phyloP scores from a whole-genome alignment of 1,140 invertebrate species.

The Sminthurides bifidus region DNA sequence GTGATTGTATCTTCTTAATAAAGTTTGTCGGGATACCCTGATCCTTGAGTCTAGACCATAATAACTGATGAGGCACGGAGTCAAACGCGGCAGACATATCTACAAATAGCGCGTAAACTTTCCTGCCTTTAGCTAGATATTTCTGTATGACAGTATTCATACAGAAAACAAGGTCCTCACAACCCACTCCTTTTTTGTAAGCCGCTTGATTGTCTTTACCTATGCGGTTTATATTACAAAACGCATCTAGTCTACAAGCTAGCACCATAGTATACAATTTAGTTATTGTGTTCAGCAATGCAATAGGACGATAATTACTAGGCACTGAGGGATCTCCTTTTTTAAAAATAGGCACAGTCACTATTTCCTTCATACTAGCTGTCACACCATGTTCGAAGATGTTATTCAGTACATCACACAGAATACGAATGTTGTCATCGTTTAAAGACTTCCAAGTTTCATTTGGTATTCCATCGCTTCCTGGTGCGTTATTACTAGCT shows the following conservation, averaged over 20 bases:
- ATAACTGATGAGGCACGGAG: neutral
- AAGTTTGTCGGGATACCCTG: conserved; percentile 2
- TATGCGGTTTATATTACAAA: neutral
- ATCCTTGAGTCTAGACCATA: conserved; percentile 6
- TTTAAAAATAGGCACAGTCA: conserved; percentile 3
- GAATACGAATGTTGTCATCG: neutral
- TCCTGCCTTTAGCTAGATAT: neutral
- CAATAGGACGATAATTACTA: neutral
- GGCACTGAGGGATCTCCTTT: neutral
- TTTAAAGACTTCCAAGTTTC: neutral
- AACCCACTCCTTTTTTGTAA: conserved; percentile 6
- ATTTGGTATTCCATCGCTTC: neutral
- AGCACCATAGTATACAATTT: conserved; percentile 12
- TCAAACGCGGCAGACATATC: conserved; percentile 20
- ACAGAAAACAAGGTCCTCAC: conserved; percentile 8
- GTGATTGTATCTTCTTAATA: conserved; percentile 3
- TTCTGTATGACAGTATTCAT: conserved; percentile 5
- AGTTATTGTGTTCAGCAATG: conserved; percentile 1
- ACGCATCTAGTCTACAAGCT: neutral
- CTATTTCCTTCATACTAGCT: neutral
- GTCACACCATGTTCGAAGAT: neutral
- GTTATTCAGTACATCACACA: neutral
- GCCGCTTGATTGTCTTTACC: conserved; percentile 14
- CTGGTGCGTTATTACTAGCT: conserved; percentile 2
- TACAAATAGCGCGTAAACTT: conserved; percentile 17